Evolutionary conservation across 2,888 invertebrate genomes (phyloP).

Genomic region (Cantharis rustica): DNA sequence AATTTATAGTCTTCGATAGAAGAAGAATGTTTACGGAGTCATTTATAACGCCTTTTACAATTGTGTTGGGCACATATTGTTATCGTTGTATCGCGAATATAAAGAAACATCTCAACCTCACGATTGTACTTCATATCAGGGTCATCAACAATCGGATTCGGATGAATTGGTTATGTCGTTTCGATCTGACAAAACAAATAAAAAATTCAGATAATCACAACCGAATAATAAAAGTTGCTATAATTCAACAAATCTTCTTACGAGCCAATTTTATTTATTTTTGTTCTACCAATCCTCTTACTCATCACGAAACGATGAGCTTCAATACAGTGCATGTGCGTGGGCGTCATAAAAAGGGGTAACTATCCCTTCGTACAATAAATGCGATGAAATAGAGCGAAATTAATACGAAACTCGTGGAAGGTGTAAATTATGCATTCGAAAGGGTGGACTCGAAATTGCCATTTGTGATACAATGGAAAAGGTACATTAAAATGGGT

Average conservation of each 20-base stretch:
- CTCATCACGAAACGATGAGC: background rate
- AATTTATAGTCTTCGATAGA: slow-evolving; percentile 21
- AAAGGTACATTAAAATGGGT: background rate
- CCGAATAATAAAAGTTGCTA: background rate
- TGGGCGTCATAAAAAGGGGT: background rate
- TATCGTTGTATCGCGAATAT: slow-evolving; percentile 17
- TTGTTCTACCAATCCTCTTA: background rate
- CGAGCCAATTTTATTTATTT: background rate
- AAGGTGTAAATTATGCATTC: slow-evolving; percentile 8
- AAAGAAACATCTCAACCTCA: slow-evolving; percentile 11
- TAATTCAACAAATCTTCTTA: background rate
- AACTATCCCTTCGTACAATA: background rate
- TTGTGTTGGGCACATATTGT: slow-evolving; percentile 16
- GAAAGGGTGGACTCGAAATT: slow-evolving; percentile 6
- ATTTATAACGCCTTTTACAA: slow-evolving; percentile 23
- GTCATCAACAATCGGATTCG: background rate
- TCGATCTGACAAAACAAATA: background rate
- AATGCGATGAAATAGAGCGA: slow-evolving; percentile 3
- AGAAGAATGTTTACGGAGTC: slow-evolving; percentile 14
- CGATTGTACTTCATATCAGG: slow-evolving; percentile 2
- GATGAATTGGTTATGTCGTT: background rate
- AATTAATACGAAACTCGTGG: background rate
- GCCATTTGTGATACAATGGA: slow-evolving; percentile 4
- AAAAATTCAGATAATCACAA: background rate
- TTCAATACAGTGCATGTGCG: background rate